Base-by-base conservation (phyloP, 2,797 vertebrate genomes). In the Tiaroga cobitis region DNA sequence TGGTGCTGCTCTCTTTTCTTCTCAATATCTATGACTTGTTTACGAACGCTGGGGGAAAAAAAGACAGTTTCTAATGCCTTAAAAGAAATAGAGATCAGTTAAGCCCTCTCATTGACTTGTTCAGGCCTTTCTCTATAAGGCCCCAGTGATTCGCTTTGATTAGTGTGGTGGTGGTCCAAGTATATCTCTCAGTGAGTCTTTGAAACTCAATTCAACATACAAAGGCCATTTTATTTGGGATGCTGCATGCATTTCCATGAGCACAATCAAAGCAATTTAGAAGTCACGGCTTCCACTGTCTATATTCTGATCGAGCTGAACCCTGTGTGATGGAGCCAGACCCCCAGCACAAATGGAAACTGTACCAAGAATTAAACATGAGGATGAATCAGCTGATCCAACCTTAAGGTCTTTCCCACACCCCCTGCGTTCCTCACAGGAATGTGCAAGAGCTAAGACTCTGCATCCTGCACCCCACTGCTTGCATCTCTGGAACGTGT, bases 361-460 rank as follows among this genome's bases (percentile, higher is more conserved):
- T 93, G 89, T 91, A 93, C 85, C 92, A 81, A 74, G 90, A 93
- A 89, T 90, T 91, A 90, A 88, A 90, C 93, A 93, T 80, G 78
- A 86, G 92, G 89, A 77, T 78, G 82, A 90, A 88, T 94, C 92
- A 93, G 90, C 91, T 94, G 91, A 93, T 93, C 81, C 90, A 91
- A 83, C 90, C 65, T 63, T 16, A 68, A 90, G 86, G 93, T 92
- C 88, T 90, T 93, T 94, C 94, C 92, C 93, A 95, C 93, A 94
- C 90, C 89, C 89, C 90, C 86, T 69, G 83, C 70, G 59, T 85
- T 88, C 91, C 80, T 90, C 84, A 91, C 70, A 76, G 68, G 80
- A 87, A 89, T 92, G 92, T 91, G 88, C 89, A 90, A 90, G 92
- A 92, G 87, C 84, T 84, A 86, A 90, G 87, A 92, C 92, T 91